Evolutionary conservation across 2,797 vertebrate genomes (phyloP).

Genomic region (Neopelma chrysocephalum): DNA sequence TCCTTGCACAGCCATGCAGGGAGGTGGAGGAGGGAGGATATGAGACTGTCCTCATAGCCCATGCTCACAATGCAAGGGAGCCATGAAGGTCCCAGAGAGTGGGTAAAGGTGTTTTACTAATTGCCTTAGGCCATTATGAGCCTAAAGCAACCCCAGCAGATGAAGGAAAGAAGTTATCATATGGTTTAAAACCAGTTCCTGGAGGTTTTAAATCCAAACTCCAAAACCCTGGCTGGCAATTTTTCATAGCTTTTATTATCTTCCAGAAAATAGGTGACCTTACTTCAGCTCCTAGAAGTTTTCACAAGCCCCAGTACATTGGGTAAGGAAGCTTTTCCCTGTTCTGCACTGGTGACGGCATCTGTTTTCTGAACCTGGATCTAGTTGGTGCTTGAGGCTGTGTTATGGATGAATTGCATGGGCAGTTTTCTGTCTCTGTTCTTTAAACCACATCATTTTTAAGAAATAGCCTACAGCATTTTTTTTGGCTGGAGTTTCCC

Average conservation of each 20-base stretch:
- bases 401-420: not conserved
- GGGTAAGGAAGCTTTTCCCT: not conserved
- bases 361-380: slow-evolving; percentile 25
- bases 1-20: not conserved
- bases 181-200: not conserved
- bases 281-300: slow-evolving; percentile 4
- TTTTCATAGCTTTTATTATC: not conserved
- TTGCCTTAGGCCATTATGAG: not conserved
- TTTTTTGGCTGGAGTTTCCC: not conserved
- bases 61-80: not conserved
- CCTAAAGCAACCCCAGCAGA: not conserved
- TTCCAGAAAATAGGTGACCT: not conserved
- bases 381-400: not conserved
- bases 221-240: not conserved
- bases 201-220: not conserved
- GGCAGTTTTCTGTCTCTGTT: not conserved
- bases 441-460: not conserved
- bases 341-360: not conserved
- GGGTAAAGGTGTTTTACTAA: not conserved
- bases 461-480: not conserved
- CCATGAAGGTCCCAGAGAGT: not conserved
- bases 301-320: not conserved
- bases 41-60: not conserved
- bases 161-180: not conserved
- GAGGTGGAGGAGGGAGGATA: not conserved